Evolutionary conservation across 2,888 invertebrate species (phyloP).

Genomic region (Pachliopta kotzebuea): DNA sequence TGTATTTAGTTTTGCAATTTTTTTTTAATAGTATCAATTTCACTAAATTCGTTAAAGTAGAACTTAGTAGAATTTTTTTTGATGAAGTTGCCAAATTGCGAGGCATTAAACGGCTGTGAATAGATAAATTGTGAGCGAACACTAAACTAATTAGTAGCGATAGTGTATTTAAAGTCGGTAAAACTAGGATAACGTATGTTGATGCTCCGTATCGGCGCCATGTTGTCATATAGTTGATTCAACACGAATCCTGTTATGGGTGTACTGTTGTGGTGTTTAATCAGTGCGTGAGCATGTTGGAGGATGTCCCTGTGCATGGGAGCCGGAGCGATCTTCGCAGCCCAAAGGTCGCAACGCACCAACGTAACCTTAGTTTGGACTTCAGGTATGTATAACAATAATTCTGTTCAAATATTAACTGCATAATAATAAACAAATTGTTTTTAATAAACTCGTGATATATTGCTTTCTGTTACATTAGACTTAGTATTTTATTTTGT

Average conservation of each 20-base stretch:
- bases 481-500: background rate
- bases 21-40: slow-evolving; percentile 6
- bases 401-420: background rate
- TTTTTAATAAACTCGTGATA: no score
- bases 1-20: slow-evolving; percentile 14
- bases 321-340: slow-evolving; percentile 64
- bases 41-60: slow-evolving; percentile 24
- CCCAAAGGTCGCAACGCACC: slow-evolving; percentile 81
- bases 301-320: slow-evolving; percentile 78
- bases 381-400: slow-evolving; percentile 86
- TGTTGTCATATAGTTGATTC: slow-evolving; percentile 77
- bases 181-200: slow-evolving; percentile 35
- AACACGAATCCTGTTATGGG: slow-evolving; percentile 59
- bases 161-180: slow-evolving; percentile 21
- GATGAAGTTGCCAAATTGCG: slow-evolving; percentile 10
- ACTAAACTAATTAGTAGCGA: slow-evolving; percentile 14
- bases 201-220: slow-evolving; percentile 59
- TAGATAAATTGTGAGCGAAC: slow-evolving; percentile 22
- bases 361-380: slow-evolving; percentile 93
- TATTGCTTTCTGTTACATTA: background rate
- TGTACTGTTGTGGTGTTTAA: slow-evolving; percentile 61
- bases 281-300: slow-evolving; percentile 75
- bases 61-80: slow-evolving; percentile 19
- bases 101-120: slow-evolving; percentile 24
- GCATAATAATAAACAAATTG: background rate